These are phyloP conservation scores for Platichthys flesus DNA, from an alignment of 2,113 vertebrate genomes.

Conservation along the genomic window DNA sequence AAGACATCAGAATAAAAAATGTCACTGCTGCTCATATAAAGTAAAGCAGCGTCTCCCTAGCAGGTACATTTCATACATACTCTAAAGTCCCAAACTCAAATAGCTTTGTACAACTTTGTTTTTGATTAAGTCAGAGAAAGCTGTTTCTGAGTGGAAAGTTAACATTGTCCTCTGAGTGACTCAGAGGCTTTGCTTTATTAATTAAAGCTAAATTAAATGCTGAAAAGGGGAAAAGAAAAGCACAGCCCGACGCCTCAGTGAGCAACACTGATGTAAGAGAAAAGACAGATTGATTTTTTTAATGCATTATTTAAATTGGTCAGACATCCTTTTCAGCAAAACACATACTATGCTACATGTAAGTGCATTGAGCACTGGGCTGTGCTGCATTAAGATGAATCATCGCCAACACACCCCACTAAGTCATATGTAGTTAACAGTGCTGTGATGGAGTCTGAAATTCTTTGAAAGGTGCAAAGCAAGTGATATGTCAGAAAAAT, in stretches of 20 bases:
- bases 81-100: neutral
- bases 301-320: conserved; percentile 14
- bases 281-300: conserved; percentile 5
- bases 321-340: neutral
- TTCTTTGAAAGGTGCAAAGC: neutral
- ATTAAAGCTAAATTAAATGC: conserved; percentile 59
- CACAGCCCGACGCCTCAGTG: conserved; percentile 25
- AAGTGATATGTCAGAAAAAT: conserved; percentile 27
- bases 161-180: conserved; percentile 50
- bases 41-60: neutral
- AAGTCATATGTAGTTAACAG: neutral
- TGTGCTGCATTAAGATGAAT: neutral
- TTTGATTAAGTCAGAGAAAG: neutral
- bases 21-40: neutral
- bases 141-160: neutral
- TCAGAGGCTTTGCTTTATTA: conserved; percentile 43
- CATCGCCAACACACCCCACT: neutral
- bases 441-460: neutral
- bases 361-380: neutral
- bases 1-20: neutral
- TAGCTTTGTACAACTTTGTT: conserved; percentile 25
- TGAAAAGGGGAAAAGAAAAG: neutral
- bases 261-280: conserved; percentile 29
- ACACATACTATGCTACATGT: neutral
- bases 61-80: neutral